A percentile compares a stretch with the other conserved stretches of the same genome.
Conservation (phyloP, 2,888 invertebrate species). For the Cistogaster globosa region DNA sequence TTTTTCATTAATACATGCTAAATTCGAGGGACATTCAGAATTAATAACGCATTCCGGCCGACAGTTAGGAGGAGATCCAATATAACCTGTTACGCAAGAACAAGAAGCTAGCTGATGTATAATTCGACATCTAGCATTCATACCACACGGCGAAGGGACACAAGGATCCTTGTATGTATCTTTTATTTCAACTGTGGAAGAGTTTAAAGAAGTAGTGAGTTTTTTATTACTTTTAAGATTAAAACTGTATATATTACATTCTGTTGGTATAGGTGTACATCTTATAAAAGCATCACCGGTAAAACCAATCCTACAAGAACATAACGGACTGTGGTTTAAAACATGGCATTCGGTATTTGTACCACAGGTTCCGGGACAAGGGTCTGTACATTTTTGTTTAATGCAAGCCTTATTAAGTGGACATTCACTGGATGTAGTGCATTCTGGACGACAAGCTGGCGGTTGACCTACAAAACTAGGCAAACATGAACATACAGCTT, state of each 20-base stretch:
- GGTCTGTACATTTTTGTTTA: constrained; percentile 87
- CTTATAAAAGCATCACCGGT: constrained; percentile 88
- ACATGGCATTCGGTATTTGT: constrained; percentile 85
- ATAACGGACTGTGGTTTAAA: constrained; percentile 89
- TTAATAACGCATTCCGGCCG: constrained; percentile 87
- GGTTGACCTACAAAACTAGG: constrained; percentile 86
- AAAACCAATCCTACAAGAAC: constrained; percentile 86
- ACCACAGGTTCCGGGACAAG: constrained; percentile 91
- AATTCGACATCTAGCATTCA: constrained; percentile 86
- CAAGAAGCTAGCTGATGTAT: constrained; percentile 85
- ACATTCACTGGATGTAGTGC: constrained; percentile 88
- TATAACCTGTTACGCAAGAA: constrained; percentile 85
- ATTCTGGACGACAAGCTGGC: constrained; percentile 91
- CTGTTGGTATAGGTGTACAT: constrained; percentile 81
- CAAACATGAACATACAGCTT: constrained; percentile 86
- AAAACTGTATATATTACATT: constrained; percentile 81
- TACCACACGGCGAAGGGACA: constrained; percentile 87
- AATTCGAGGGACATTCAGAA: constrained; percentile 87
- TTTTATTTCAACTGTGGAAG: constrained; percentile 72
- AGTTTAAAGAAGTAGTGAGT: constrained; percentile 40
- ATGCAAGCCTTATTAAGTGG: constrained; percentile 86
- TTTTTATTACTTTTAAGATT: background rate
- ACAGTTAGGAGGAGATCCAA: constrained; percentile 88
- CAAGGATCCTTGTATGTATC: constrained; percentile 85
- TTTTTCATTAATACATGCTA: constrained; percentile 87